Evolutionary conservation across 2,888 invertebrate genomes (phyloP), one percentile per base, ranked within the genome.

Genomic region (Camptogramma bilineatum): DNA sequence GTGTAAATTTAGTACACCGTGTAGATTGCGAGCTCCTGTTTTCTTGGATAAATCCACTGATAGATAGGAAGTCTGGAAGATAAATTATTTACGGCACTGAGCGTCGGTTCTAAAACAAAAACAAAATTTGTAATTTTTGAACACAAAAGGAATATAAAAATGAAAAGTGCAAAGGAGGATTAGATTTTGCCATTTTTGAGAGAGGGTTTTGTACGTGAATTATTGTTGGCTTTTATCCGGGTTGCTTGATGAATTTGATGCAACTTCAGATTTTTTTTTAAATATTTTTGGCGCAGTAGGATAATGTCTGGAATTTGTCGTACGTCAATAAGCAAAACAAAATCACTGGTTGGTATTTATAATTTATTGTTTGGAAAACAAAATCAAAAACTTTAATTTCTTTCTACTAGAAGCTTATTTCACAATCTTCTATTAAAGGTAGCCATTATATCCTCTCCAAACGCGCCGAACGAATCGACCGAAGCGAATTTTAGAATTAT

Each of bases 11-110:
- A 39, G 4, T 13, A 13, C 34, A 39, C 34, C 13, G 34, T 39
- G 34, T 39, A 53, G 51, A 71, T 68, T 64, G 65, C 60, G 52
- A 52, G 48, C 50, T 3, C 1, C 46, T 54, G 50, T 28, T 61
- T 61, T 47, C n/a, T 54, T 28, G 28, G 54, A 42, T 53, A 34
- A 24, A 50, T 21, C 21, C 18, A 9, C 24, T 13, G 42, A 44
- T 31, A 34, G 42, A 34, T 39, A 17, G 17, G 16, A 7, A 44
- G 44, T 3, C 34, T 39, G 44, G 17, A 44, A 13, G 34, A 44
- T 44, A 44, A 44, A 44, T 44, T 44, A 44, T 44, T 44, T 44
- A 44, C 44, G 8, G 17, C 16, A 17, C 7, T 44, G 16, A 16
- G 5, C 5, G 16, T 44, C 44, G 0, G 7, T 44, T 44, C 17